Evolutionary conservation across 2,888 invertebrate genomes (phyloP).

Genomic region (Calameuta idolon): DNA sequence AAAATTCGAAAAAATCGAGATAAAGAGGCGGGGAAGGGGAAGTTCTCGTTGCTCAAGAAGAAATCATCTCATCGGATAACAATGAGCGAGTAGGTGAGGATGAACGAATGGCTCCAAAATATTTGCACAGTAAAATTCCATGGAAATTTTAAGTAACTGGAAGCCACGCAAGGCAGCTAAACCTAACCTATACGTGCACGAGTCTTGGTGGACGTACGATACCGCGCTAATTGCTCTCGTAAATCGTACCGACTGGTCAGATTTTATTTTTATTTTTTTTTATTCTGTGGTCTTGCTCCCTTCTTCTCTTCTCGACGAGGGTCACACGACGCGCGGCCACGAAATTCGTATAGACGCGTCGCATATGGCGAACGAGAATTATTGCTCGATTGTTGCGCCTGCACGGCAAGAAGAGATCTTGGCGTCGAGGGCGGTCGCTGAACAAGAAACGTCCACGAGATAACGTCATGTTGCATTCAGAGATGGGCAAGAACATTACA

Average conservation of each 20-base stretch:
- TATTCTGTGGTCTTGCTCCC: neutral
- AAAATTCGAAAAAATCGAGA: neutral
- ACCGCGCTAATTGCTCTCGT: neutral
- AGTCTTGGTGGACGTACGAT: neutral
- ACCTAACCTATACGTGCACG: neutral
- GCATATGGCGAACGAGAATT: neutral
- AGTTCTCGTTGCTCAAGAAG: neutral
- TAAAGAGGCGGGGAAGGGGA: neutral
- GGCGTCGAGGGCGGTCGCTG: neutral
- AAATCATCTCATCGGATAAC: neutral
- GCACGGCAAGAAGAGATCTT: neutral
- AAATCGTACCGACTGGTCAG: neutral
- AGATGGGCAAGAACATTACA: neutral
- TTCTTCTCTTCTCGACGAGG: neutral
- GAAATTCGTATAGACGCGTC: neutral
- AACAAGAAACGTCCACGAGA: neutral
- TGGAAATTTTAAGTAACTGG: neutral
- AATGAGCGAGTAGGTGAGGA: neutral
- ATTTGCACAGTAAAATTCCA: neutral
- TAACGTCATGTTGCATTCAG: neutral
- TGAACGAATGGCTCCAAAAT: neutral
- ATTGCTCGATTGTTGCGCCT: neutral
- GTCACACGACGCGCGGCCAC: neutral
- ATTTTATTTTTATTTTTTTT: neutral
- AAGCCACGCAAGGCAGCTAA: neutral